Conservation (phyloP, 2,797 vertebrate genomes). For the Propithecus deckenii region DNA sequence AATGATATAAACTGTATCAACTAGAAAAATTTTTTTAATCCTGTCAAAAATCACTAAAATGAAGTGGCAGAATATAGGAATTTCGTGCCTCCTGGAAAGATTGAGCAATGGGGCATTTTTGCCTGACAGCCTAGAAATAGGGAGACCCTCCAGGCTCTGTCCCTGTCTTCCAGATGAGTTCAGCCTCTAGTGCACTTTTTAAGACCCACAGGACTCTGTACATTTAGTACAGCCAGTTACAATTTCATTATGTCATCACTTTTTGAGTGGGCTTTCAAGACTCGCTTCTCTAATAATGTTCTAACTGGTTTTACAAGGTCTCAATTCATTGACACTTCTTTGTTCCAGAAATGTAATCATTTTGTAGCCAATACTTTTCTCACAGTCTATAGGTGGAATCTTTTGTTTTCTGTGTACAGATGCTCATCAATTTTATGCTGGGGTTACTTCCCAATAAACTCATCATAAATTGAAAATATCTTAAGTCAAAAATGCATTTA, state of each 20-base stretch:
- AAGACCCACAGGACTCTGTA: not conserved
- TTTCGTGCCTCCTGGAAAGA: not conserved
- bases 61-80: not conserved
- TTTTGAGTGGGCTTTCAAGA: slow-evolving; percentile 1
- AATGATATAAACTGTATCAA: not conserved
- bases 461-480: not conserved
- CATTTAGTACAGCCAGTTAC: not conserved
- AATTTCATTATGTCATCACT: not conserved
- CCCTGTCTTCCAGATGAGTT: not conserved
- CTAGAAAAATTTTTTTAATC: not conserved
- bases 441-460: not conserved
- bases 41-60: not conserved
- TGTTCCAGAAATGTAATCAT: not conserved
- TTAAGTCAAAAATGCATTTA: not conserved
- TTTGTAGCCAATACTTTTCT: not conserved
- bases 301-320: not conserved
- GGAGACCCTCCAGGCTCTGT: not conserved
- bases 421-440: not conserved
- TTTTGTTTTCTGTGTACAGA: slow-evolving; percentile 10
- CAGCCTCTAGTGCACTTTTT: not conserved
- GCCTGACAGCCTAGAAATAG: not conserved
- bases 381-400: not conserved
- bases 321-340: not conserved
- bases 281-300: not conserved
- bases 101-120: not conserved